Evolutionary conservation across 1,140 invertebrate genomes (phyloP), one percentile per base, ranked within the genome.

Genomic region (Pseudomyrmex cubaensis): DNA sequence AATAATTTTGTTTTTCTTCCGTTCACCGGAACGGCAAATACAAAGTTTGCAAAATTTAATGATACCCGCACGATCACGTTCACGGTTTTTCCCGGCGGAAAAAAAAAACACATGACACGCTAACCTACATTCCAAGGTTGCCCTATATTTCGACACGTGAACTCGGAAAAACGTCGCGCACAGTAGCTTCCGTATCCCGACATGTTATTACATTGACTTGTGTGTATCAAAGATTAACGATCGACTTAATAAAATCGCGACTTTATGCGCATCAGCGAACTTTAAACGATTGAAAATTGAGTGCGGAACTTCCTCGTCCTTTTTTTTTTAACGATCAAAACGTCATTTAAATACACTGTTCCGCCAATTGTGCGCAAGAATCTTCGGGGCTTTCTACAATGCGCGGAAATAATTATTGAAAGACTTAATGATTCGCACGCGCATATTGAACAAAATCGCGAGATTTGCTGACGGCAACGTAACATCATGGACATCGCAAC

Each of bases 121-220:
- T 80, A 59, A 80, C 76, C 76, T 72, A 80, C 66, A 80, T 80
- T 80, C 44, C 44, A 72, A 80, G 76, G 20, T 22, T 80, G 76
- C 69, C 76, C 76, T 78, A 78, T 61, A 80, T 61, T 2, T 54
- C 48, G 25, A 46, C 57, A 67, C 10, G 52, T 25, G 20, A 17
- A 78, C 46, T 48, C 15, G 15, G 72, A 72, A 78, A 78, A 66
- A 70, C 7, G 17, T 44, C 1, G 25, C 64, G 17, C 22, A 17
- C 44, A 15, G 59, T 12, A 25, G 69, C 12, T 80, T 72, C 46
- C 66, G 20, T 44, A 70, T 50, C 46, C 22, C n/a, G 7, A 22
- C 1, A 2, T 8, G 20, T 44, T 20, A 62, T 63, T 48, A 13
- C 7, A 7, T 5, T 7, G 35, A 35, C 35, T 52, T 13, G 50